Base-by-base conservation (phyloP, 2,113 vertebrate species). In the Neogale vison region DNA sequence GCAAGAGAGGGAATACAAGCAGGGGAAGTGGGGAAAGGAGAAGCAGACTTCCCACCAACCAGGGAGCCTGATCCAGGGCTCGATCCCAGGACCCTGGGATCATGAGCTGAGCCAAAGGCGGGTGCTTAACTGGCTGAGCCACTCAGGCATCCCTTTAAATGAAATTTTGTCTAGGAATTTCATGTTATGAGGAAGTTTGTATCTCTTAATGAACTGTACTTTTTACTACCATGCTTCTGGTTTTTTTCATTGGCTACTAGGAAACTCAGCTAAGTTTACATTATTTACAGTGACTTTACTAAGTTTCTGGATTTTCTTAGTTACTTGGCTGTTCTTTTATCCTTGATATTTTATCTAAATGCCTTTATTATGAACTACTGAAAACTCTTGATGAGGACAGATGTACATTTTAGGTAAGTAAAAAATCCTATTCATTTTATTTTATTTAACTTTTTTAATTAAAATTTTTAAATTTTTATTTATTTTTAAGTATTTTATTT, bases 351-450 rank as follows among this genome's bases (percentile, higher is more conserved):
- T 1, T 79, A 17, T 72, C 31, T 79, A 84, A 52, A 84, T 39
- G 47, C 90, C 4, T 59, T 59, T 84, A 87, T 20, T 90, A 23
- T 50, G 29, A 90, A 31, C 34, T 82, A 4, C 45, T 83, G 76
- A 69, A 76, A 84, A 65, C 63, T 81, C 63, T 76, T 87, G 24
- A 45, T 95, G 81, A 90, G 26, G 57, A 76, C 31, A 77, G 63
- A 42, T 90, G 1, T 57, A 82, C 36, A 34, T 47, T 96, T 88
- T 95, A 65, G 47, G 29, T 79, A 71, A 71, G 34, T 88, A 63
- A 85, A 81, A n/a, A 96, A 31, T 95, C 18, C 11, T 82, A 2
- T 65, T 93, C 18, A 47, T 74, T 90, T 97, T 92, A 93, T 63
- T 57, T 57, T 23, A 59, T 23, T 59, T 59, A 59, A 59, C 57